Evolutionary conservation across 1,140 invertebrate species (phyloP).

Genomic region (Lamellibrachia luymesi): DNA sequence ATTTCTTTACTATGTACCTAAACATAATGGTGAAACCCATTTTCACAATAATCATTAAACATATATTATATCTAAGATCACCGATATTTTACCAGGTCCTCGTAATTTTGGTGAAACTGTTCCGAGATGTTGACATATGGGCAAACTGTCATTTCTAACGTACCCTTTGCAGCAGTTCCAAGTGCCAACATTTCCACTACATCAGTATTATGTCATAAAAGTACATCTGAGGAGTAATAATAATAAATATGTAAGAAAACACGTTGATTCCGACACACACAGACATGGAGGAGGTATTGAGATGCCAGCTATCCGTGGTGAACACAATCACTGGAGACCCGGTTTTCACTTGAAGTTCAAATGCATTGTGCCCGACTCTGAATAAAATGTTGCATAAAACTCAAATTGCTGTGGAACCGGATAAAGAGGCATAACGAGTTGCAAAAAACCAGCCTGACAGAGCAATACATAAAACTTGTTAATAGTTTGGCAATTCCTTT

Average conservation of each 20-base stretch:
- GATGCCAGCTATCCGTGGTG: background rate
- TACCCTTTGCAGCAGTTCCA: background rate
- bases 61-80: background rate
- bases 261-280: background rate
- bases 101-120: background rate
- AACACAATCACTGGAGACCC: background rate
- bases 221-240: background rate
- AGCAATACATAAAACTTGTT: background rate
- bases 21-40: too few relatives aligned
- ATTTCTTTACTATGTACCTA: too few relatives aligned
- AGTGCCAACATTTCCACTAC: background rate
- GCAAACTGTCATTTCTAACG: background rate
- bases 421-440: background rate
- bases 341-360: background rate
- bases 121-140: background rate
- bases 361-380: background rate
- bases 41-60: too few relatives aligned
- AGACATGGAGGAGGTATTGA: background rate
- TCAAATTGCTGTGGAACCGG: background rate
- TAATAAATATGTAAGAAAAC: background rate
- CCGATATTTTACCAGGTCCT: background rate
- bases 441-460: background rate
- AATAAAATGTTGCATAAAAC: background rate
- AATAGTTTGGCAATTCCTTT: background rate
- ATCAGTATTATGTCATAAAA: background rate